These are phyloP conservation scores for Temnothorax longispinosus DNA, from an alignment of 1,140 invertebrate genomes.

Conservation along the genomic window DNA sequence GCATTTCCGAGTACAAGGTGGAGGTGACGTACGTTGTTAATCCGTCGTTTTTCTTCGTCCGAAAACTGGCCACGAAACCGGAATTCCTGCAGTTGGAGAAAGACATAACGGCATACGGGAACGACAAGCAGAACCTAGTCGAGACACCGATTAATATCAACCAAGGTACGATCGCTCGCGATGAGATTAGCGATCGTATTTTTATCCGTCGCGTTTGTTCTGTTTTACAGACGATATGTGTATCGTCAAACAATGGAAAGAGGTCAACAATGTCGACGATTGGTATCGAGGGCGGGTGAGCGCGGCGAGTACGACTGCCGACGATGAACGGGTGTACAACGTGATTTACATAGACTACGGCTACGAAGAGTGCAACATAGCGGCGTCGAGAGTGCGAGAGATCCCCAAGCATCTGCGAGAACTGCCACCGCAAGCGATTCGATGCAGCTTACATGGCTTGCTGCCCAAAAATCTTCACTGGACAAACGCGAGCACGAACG, in stretches of 20 bases:
- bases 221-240: constrained; percentile 82
- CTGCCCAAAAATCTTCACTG: constrained; percentile 82
- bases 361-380: constrained; percentile 60
- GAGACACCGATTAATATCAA: background rate
- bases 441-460: constrained; percentile 84
- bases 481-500: constrained; percentile 80
- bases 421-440: constrained; percentile 80
- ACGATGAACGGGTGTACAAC: constrained; percentile 45
- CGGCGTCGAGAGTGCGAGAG: constrained; percentile 63
- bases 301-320: background rate
- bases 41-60: constrained; percentile 90
- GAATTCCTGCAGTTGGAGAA: constrained; percentile 3
- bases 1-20: constrained; percentile 81
- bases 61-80: constrained; percentile 74
- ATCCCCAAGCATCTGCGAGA: constrained; percentile 69
- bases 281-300: constrained; percentile 78
- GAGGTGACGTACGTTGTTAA: constrained; percentile 88
- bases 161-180: background rate
- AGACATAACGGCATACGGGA: background rate
- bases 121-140: background rate
- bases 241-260: constrained; percentile 79
- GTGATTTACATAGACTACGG: constrained; percentile 78
- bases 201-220: background rate
- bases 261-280: background rate
- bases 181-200: background rate